Percentiles rank a stretch among this genome's conserved stretches.
phyloP scores from a whole-genome alignment of 1,140 invertebrate species.

The Bactericera cockerelli region DNA sequence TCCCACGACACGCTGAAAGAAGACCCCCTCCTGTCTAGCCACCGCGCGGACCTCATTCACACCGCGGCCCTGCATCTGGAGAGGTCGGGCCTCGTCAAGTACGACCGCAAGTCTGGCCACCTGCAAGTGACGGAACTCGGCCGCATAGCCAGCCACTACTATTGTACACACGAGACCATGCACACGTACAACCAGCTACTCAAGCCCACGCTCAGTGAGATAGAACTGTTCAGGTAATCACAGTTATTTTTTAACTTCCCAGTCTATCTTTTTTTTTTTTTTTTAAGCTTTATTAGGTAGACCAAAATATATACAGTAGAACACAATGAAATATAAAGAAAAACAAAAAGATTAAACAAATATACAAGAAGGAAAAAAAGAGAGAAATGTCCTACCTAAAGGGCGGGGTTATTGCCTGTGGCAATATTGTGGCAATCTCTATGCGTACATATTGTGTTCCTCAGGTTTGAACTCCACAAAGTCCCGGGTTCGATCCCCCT shows the following conservation, averaged over 20 bases:
- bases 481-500: no score
- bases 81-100: constrained; percentile 82
- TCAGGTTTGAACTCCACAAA: no score
- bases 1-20: constrained; percentile 59
- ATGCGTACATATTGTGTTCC: background rate
- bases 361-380: no score
- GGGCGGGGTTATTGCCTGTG: no score
- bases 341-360: no score
- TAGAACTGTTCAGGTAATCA: constrained; percentile 65
- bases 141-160: constrained; percentile 94
- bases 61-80: constrained; percentile 86
- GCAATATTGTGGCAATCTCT: no score
- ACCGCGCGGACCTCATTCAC: constrained; percentile 90
- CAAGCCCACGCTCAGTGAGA: constrained; percentile 93
- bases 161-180: constrained; percentile 95
- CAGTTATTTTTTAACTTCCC: background rate
- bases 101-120: constrained; percentile 87
- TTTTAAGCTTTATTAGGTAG: no score
- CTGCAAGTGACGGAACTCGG: constrained; percentile 90
- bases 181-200: constrained; percentile 90
- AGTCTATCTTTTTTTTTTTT: background rate
- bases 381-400: no score
- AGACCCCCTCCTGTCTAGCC: constrained; percentile 71
- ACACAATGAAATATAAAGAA: no score
- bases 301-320: no score